These are phyloP conservation scores for Meloidogyne exigua DNA, from an alignment of 1,140 invertebrate species.

Conservation along the genomic window DNA sequence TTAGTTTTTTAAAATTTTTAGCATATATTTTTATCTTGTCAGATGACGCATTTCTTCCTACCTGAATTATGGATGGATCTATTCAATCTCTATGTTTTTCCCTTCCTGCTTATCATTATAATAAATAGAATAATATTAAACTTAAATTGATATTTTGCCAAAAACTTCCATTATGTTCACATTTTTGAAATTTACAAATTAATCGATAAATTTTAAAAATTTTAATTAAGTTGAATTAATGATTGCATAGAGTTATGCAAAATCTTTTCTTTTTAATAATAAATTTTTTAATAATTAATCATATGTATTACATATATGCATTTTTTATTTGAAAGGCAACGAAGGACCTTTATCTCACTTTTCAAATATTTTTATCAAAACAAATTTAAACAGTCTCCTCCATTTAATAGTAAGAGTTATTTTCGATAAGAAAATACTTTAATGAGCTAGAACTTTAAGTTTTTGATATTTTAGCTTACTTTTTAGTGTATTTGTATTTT, in stretches of 20 bases:
- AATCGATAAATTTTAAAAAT: too few species aligned
- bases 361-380: not conserved
- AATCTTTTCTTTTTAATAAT: too few species aligned
- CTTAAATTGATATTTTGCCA: constrained; percentile 1
- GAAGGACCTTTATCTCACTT: not conserved
- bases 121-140: not conserved
- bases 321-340: not conserved
- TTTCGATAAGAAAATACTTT: not conserved
- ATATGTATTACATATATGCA: not conserved
- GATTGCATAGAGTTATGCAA: too few species aligned
- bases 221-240: too few species aligned
- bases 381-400: not conserved
- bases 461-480: too few species aligned
- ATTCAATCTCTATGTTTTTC: not conserved
- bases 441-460: too few species aligned
- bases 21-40: not conserved
- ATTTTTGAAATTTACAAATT: not conserved
- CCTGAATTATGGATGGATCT: not conserved
- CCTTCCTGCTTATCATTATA: too few species aligned
- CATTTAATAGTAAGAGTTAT: not conserved
- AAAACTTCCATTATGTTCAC: not conserved
- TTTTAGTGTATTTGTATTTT: too few species aligned
- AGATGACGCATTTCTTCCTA: not conserved
- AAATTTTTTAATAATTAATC: too few species aligned
- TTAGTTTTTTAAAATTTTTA: not conserved